These are phyloP conservation scores for Fulica atra DNA, from an alignment of 2,113 vertebrate species.

Conservation along the genomic window DNA sequence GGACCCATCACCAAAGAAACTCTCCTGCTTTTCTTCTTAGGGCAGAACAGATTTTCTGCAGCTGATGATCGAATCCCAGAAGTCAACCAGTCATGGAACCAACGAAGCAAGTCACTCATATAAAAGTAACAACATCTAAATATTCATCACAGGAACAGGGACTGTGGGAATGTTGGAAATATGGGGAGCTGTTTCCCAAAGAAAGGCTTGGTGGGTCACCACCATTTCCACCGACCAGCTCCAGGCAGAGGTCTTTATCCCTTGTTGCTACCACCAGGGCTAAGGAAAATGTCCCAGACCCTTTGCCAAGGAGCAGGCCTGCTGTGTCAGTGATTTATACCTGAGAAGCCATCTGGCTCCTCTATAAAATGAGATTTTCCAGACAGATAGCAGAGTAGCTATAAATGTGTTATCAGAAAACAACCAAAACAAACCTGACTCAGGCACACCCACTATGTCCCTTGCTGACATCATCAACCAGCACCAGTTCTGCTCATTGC, in stretches of 20 bases:
- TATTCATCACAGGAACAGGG: accelerated
- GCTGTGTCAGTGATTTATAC: background rate
- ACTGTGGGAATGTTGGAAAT: background rate
- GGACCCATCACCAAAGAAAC: background rate
- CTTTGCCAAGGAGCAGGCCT: background rate
- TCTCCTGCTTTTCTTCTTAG: slow-evolving; percentile 57
- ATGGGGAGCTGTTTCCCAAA: background rate
- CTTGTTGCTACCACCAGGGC: background rate
- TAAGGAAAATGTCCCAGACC: background rate
- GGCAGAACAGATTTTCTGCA: slow-evolving; percentile 85
- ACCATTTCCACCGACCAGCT: background rate
- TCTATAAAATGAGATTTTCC: background rate
- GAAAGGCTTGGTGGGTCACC: background rate
- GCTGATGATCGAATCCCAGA: slow-evolving; percentile 85
- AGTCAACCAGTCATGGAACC: background rate
- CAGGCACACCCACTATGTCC: background rate
- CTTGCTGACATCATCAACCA: background rate
- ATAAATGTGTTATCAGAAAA: background rate
- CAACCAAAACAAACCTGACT: background rate
- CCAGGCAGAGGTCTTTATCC: background rate
- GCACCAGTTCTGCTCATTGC: background rate
- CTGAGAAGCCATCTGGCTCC: background rate
- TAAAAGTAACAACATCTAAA: slow-evolving; percentile 66
- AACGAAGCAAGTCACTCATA: background rate
- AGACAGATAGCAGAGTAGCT: background rate